Conservation (phyloP, 2,797 vertebrate species). For the Stomatorhinus walkeri region DNA sequence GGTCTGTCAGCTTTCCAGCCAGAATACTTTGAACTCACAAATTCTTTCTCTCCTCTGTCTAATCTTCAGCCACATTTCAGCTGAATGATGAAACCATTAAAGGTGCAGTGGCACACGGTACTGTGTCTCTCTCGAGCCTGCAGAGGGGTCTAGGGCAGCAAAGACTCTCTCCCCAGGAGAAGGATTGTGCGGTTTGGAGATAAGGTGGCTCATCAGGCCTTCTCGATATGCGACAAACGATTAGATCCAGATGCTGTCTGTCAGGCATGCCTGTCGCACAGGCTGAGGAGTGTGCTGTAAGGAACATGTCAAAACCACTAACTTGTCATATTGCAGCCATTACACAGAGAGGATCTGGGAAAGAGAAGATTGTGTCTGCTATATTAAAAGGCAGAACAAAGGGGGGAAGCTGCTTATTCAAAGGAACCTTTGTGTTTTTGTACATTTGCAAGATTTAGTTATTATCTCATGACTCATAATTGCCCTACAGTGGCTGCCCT, state of each 20-base stretch:
- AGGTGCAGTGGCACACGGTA: not conserved
- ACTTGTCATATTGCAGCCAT: slow-evolving; percentile 37
- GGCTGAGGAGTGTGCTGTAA: slow-evolving; percentile 47
- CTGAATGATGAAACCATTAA: not conserved
- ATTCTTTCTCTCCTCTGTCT: not conserved
- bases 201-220: slow-evolving; percentile 56
- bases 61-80: not conserved
- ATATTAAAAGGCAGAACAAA: slow-evolving; percentile 17
- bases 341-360: slow-evolving; percentile 31
- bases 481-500: not conserved
- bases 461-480: not conserved
- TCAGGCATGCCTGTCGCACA: slow-evolving; percentile 49
- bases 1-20: not conserved
- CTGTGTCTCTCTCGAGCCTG: not conserved
- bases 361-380: slow-evolving; percentile 28
- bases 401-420: not conserved
- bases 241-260: slow-evolving; percentile 55
- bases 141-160: not conserved
- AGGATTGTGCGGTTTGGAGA: slow-evolving; percentile 56
- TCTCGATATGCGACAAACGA: slow-evolving; percentile 56
- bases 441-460: not conserved
- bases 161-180: slow-evolving; percentile 17
- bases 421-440: not conserved
- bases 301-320: slow-evolving; percentile 44
- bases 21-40: not conserved